Conservation (phyloP, 2,888 invertebrate species). For the Nomada fucata region DNA sequence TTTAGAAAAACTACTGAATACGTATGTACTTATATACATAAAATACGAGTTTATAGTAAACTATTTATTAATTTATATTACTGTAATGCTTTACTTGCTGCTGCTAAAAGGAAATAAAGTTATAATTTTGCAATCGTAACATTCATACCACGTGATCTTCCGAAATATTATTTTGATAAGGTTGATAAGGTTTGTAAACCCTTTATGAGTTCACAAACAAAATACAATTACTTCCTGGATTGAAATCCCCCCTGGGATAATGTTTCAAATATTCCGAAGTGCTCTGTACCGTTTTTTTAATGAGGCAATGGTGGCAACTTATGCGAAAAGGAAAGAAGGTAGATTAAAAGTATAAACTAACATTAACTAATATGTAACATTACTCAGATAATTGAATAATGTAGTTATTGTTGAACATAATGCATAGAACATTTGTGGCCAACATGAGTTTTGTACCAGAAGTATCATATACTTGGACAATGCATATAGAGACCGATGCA, state of each 20-base stretch:
- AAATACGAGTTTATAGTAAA: conserved; percentile 18
- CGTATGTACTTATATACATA: conserved; percentile 18
- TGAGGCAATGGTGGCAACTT: conserved; percentile 12
- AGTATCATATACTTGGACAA: conserved; percentile 39
- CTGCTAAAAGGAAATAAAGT: not conserved
- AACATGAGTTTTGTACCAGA: conserved; percentile 39
- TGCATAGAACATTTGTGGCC: conserved; percentile 26
- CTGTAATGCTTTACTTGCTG: not conserved
- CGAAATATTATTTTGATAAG: not conserved
- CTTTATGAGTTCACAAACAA: not conserved
- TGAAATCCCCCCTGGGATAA: conserved; percentile 8
- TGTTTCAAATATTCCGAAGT: conserved; percentile 9
- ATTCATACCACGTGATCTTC: not conserved
- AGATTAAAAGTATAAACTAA: not conserved
- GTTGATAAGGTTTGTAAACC: not conserved
- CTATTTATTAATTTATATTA: conserved; percentile 31
- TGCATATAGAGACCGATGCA: conserved; percentile 36
- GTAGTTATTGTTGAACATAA: conserved; percentile 14
- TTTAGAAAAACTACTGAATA: conserved; percentile 14
- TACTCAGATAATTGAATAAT: conserved; percentile 19
- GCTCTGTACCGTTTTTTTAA: conserved; percentile 10
- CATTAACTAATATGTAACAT: conserved; percentile 17
- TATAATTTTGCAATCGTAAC: conserved; percentile 4
- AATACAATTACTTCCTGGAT: not conserved
- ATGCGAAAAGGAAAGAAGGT: conserved; percentile 6